Base-by-base conservation (phyloP, 2,888 invertebrate species). In the Poecilus cupreus region DNA sequence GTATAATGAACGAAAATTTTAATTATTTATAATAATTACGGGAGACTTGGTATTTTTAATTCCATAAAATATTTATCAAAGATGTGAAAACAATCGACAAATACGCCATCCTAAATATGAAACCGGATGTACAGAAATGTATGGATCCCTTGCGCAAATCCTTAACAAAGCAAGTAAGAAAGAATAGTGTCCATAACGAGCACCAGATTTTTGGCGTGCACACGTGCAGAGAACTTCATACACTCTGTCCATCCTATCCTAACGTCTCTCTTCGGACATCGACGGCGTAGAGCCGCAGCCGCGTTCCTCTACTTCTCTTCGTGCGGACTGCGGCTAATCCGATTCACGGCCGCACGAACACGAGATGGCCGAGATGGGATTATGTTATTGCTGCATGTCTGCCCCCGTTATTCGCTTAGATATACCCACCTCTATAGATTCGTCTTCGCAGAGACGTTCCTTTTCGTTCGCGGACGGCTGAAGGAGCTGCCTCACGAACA, bases 321-420 rank as follows among this genome's bases (percentile, higher is more conserved):
- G 75, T 51, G 54, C 22, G 54, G 24, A 32, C 43, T 49, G 20
- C 24, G 37, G 46, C 77, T 82, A 82, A 82, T 82, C 82, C 78
- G 70, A 82, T 82, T 82, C 82, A 82, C 82, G 82, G 82, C 68
- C 32, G 54, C 60, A 57, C 82, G 82, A 82, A 82, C 82, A 82
- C 72, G 72, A 72, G 82, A 82, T 78, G 82, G 77, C 49, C 78
- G 72, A 78, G 81, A 81, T 80, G 74, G 80, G 82, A 82, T 82
- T 82, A 82, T 78, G 78, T 82, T 78, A 82, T 82, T 82, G 82
- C 82, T 78, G 77, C 72, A 82, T 81, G 81, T 81, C 81, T 81
- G 75, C 74, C 49, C 43, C 81, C 64, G 81, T 81, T 75, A 75
- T 75, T 81, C 81, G 60, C 49, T 81, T 64, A 72, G 39, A 70